phyloP scores from a whole-genome alignment of 2,113 vertebrate species.

The Corythoichthys haematopterus region DNA sequence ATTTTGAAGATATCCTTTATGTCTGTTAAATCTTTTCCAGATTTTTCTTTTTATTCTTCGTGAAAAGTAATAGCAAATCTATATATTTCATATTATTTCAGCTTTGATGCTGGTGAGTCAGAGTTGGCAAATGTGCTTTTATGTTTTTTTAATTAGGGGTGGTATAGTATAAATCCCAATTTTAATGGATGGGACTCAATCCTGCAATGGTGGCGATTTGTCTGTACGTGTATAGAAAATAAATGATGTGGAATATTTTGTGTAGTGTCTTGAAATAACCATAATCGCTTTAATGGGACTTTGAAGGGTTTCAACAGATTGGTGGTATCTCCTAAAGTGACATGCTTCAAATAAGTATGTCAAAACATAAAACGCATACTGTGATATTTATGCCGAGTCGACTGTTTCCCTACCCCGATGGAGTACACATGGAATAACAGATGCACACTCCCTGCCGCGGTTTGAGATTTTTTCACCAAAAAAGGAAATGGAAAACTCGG shows the following conservation, averaged over 20 bases:
- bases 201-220: conserved; percentile 43
- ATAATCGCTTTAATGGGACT: conserved; percentile 25
- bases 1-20: not conserved
- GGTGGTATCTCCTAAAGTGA: not conserved
- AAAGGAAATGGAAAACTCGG: conserved; percentile 95
- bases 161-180: conserved; percentile 35
- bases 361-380: conserved; percentile 26
- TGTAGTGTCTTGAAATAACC: conserved; percentile 22
- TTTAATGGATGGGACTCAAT: conserved; percentile 33
- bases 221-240: conserved; percentile 65
- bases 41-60: conserved; percentile 37
- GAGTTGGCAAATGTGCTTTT: conserved; percentile 67
- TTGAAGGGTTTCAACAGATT: conserved; percentile 3
- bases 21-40: conserved; percentile 24
- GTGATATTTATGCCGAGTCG: conserved; percentile 60
- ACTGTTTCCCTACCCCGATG: conserved; percentile 59
- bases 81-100: conserved; percentile 51
- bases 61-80: conserved; percentile 33
- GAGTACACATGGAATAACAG: conserved; percentile 50
- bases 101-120: conserved; percentile 82
- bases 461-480: conserved; percentile 93
- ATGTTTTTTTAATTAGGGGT: conserved; percentile 29
- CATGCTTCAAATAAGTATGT: not conserved
- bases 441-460: conserved; percentile 67
- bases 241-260: conserved; percentile 59